Conservation (phyloP, 2,113 vertebrate species). For the Pandion haliaetus region DNA sequence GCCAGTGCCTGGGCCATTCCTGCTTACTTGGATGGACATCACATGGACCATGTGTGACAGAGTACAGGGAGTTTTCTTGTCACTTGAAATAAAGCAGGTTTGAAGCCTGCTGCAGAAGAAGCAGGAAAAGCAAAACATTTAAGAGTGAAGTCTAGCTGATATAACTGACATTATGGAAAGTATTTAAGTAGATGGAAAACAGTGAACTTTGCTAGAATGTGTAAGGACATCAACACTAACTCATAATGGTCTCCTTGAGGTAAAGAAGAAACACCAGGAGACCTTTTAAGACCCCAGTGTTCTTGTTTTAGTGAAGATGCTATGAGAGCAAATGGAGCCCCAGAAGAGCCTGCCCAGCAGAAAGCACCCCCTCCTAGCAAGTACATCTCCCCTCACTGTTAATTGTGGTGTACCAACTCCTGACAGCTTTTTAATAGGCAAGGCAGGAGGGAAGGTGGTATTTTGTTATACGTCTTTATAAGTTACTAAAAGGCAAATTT, state of each 20-base stretch:
- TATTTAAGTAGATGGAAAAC: neutral
- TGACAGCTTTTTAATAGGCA: neutral
- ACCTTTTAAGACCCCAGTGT: conserved; percentile 35
- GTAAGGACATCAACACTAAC: neutral
- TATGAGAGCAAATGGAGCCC: neutral
- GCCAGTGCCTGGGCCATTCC: neutral
- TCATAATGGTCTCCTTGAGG: neutral
- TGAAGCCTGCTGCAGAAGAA: neutral
- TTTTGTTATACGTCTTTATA: conserved; percentile 21
- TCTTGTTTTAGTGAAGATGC: neutral
- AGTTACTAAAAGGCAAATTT: conserved; percentile 58
- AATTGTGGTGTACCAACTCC: neutral
- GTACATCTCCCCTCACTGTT: neutral
- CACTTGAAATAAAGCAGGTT: neutral
- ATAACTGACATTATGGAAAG: neutral
- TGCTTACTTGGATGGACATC: neutral
- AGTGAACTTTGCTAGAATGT: neutral
- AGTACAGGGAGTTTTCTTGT: neutral
- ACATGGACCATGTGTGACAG: fast-evolving
- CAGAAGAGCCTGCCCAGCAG: neutral
- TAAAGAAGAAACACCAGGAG: conserved; percentile 9
- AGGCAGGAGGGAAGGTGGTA: neutral
- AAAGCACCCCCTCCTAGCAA: neutral
- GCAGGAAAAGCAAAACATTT: neutral
- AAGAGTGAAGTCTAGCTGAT: neutral